Conservation (phyloP, 2,888 invertebrate species). For the Congeria kusceri region DNA sequence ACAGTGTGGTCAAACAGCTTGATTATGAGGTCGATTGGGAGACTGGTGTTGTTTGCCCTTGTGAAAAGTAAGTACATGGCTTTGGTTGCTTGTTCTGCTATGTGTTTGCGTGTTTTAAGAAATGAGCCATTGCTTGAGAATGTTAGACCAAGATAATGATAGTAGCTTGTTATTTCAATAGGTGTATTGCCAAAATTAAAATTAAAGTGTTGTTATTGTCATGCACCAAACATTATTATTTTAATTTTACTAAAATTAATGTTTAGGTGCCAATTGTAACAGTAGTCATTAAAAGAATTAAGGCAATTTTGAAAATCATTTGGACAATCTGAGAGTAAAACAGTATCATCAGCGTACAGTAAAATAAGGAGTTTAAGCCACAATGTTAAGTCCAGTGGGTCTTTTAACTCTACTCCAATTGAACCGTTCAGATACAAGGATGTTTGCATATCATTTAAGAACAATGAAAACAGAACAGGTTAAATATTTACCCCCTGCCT, state of each 20-base stretch:
- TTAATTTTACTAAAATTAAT: slow-evolving; percentile 39
- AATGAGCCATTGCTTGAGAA: slow-evolving; percentile 37
- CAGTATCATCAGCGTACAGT: slow-evolving; percentile 53
- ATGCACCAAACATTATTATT: slow-evolving; percentile 24
- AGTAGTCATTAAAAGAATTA: slow-evolving; percentile 38
- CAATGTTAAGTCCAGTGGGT: not conserved
- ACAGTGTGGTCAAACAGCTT: slow-evolving; percentile 36
- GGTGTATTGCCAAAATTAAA: slow-evolving; percentile 9
- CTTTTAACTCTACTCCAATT: slow-evolving; percentile 3
- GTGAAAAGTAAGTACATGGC: slow-evolving; percentile 22
- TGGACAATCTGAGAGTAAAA: slow-evolving; percentile 28
- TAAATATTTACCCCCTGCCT: slow-evolving; percentile 39
- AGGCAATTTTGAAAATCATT: slow-evolving; percentile 32
- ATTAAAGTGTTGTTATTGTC: not conserved
- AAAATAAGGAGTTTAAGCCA: slow-evolving; percentile 37
- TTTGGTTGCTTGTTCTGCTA: slow-evolving; percentile 32
- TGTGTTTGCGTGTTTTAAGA: slow-evolving; percentile 34
- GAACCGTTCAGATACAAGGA: not conserved
- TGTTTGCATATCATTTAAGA: slow-evolving; percentile 31
- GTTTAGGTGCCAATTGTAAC: slow-evolving; percentile 41
- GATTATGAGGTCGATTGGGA: slow-evolving; percentile 16
- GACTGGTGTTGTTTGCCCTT: slow-evolving; percentile 26
- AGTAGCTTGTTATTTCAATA: slow-evolving; percentile 27
- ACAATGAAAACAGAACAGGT: slow-evolving; percentile 33
- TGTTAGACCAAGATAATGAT: slow-evolving; percentile 30